A percentile compares a stretch with the other conserved stretches of the same genome.
Evolutionary conservation across 2,113 vertebrate species (phyloP).

Genomic region (Pelmatolapia mariae): DNA sequence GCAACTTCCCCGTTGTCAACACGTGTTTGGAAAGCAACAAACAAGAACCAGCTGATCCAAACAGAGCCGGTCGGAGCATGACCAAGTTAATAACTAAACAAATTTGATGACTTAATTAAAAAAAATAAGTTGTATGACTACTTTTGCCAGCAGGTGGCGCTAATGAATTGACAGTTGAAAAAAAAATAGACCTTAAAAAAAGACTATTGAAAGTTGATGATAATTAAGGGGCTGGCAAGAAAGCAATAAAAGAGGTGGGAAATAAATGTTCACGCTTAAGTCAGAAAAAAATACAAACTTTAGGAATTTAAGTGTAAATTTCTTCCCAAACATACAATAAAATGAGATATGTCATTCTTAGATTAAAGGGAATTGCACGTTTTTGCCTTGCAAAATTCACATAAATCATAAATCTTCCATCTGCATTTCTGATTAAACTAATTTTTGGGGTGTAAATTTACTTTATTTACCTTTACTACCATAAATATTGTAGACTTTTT

Average conservation of each 20-base stretch:
- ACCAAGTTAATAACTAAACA: rapidly evolving
- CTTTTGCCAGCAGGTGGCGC: not conserved
- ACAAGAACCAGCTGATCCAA: not conserved
- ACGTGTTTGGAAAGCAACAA: not conserved
- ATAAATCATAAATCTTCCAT: not conserved
- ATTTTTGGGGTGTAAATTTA: not conserved
- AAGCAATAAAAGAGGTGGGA: rapidly evolving
- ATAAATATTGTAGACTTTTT: not conserved
- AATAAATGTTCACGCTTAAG: not conserved
- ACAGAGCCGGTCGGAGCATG: rapidly evolving
- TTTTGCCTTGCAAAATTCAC: rapidly evolving
- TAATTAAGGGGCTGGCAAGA: not conserved
- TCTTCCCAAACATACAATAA: not conserved
- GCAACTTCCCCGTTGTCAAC: not conserved
- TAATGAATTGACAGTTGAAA: not conserved
- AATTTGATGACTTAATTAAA: not conserved
- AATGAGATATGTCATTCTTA: not conserved
- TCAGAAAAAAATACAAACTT: not conserved
- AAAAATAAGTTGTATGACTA: not conserved
- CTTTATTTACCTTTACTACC: not conserved
- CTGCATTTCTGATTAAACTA: not conserved
- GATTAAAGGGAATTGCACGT: not conserved
- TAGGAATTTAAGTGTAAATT: not conserved
- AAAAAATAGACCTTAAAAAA: not conserved
- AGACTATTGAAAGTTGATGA: not conserved